Evolutionary conservation across 2,797 vertebrate genomes (phyloP).

Genomic region (Poecilia velifera): DNA sequence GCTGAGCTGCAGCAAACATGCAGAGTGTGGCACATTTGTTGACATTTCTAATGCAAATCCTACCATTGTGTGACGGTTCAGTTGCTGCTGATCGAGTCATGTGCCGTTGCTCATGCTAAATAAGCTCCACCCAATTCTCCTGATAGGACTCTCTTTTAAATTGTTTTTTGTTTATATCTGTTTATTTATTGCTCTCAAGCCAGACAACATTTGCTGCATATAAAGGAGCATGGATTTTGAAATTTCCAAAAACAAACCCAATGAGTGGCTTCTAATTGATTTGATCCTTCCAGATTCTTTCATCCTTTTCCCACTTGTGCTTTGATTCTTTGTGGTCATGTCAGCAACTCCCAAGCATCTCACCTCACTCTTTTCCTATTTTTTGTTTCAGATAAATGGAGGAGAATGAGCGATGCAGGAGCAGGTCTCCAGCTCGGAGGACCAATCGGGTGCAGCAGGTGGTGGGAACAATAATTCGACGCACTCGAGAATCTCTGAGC

Average conservation of each 20-base stretch:
- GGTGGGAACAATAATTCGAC: slow-evolving; percentile 95
- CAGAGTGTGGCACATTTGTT: slow-evolving; percentile 26
- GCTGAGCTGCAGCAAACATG: slow-evolving; percentile 26
- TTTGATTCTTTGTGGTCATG: slow-evolving; percentile 6
- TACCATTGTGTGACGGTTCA: slow-evolving; percentile 19
- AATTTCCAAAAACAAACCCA: slow-evolving; percentile 27
- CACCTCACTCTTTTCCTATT: slow-evolving; percentile 10
- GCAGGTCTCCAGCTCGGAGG: slow-evolving; percentile 88
- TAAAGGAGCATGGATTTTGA: slow-evolving; percentile 44
- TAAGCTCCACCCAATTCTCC: slow-evolving; percentile 23
- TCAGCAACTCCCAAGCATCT: slow-evolving; percentile 16
- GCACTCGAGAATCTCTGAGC: slow-evolving; percentile 88
- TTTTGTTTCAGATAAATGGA: slow-evolving; percentile 82
- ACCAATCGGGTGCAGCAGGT: slow-evolving; percentile 93
- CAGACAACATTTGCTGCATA: slow-evolving; percentile 50
- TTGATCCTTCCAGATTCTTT: slow-evolving; percentile 26
- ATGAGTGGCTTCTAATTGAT: slow-evolving; percentile 21
- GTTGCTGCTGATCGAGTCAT: slow-evolving; percentile 38
- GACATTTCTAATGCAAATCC: slow-evolving; percentile 22
- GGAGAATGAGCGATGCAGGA: slow-evolving; percentile 88
- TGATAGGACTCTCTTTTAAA: not conserved
- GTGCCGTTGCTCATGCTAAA: slow-evolving; percentile 45
- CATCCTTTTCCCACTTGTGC: slow-evolving; percentile 20
- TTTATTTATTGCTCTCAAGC: slow-evolving; percentile 63
- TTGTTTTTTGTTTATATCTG: slow-evolving; percentile 39